phyloP scores from a whole-genome alignment of 2,888 invertebrate species.

The Meloe dianella region DNA sequence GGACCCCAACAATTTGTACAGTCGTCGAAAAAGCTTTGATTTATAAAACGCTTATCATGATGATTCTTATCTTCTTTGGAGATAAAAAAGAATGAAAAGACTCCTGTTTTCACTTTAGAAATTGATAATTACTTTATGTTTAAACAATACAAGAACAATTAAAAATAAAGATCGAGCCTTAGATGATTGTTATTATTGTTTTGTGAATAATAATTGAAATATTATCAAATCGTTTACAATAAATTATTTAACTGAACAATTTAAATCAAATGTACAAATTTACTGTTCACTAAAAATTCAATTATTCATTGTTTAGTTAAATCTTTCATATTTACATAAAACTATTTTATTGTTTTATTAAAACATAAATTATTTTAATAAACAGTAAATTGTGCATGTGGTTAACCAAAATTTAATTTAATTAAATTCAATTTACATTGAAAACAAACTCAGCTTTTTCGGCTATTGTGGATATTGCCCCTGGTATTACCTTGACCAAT shows the following conservation, averaged over 20 bases:
- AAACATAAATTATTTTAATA: background rate
- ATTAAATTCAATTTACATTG: conserved; percentile 32
- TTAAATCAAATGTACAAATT: background rate
- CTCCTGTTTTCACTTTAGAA: too few relatives aligned
- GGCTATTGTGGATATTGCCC: conserved; percentile 8
- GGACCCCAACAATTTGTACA: too few relatives aligned
- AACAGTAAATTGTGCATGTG: background rate
- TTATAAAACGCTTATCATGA: too few relatives aligned
- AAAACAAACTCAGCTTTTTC: conserved; percentile 11
- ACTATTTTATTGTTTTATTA: conserved; percentile 1
- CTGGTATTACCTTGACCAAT: conserved; percentile 29
- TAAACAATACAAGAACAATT: too few relatives aligned
- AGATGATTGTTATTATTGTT: too few relatives aligned
- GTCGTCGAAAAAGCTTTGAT: too few relatives aligned
- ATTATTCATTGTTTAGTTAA: background rate
- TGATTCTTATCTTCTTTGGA: too few relatives aligned
- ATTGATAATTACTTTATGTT: too few relatives aligned
- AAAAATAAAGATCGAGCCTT: too few relatives aligned
- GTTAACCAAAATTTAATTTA: conserved; percentile 17
- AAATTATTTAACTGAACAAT: background rate
- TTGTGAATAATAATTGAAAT: background rate
- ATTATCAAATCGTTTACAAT: background rate
- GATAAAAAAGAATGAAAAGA: too few relatives aligned
- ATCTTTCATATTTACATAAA: background rate
- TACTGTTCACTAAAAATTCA: background rate